Conservation (phyloP, 2,888 invertebrate species). For the Drosophila phalerata region DNA sequence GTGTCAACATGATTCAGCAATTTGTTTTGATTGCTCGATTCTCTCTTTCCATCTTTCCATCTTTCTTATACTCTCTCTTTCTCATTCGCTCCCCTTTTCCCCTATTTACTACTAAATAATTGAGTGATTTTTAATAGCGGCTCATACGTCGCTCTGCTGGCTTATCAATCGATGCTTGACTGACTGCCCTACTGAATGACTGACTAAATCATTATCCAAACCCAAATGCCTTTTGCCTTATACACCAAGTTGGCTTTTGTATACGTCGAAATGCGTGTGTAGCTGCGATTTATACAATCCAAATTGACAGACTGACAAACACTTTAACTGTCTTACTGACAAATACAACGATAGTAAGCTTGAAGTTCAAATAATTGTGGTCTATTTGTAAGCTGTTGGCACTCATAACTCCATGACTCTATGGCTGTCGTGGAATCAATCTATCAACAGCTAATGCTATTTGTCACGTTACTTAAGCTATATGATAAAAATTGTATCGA, state of each 20-base stretch:
- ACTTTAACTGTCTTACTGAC: constrained; percentile 12
- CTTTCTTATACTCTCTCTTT: background rate
- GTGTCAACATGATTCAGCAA: constrained; percentile 28
- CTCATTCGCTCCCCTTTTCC: background rate
- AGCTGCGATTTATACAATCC: constrained; percentile 35
- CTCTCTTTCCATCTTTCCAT: too few relatives aligned
- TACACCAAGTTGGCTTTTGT: constrained; percentile 19
- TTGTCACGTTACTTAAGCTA: constrained; percentile 27
- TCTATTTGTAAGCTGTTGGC: constrained; percentile 32
- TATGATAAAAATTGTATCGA: constrained; percentile 9
- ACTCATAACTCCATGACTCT: constrained; percentile 43
- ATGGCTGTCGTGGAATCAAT: constrained; percentile 30
- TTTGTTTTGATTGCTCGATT: constrained; percentile 40
- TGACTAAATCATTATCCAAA: constrained; percentile 27
- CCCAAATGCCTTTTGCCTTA: constrained; percentile 3
- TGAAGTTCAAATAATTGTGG: constrained; percentile 53
- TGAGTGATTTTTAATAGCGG: constrained; percentile 59
- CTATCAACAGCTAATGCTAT: constrained; percentile 8
- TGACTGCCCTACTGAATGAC: constrained; percentile 1
- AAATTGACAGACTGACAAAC: constrained; percentile 24
- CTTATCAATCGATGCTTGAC: constrained; percentile 55
- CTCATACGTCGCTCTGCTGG: constrained; percentile 39
- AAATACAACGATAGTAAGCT: constrained; percentile 24
- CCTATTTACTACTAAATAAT: constrained; percentile 58
- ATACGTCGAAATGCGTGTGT: constrained; percentile 43